A percentile compares a stretch with the other conserved stretches of the same genome.
Evolutionary conservation across 2,113 vertebrate species (phyloP).

Genomic region (Dicaeum eximium): DNA sequence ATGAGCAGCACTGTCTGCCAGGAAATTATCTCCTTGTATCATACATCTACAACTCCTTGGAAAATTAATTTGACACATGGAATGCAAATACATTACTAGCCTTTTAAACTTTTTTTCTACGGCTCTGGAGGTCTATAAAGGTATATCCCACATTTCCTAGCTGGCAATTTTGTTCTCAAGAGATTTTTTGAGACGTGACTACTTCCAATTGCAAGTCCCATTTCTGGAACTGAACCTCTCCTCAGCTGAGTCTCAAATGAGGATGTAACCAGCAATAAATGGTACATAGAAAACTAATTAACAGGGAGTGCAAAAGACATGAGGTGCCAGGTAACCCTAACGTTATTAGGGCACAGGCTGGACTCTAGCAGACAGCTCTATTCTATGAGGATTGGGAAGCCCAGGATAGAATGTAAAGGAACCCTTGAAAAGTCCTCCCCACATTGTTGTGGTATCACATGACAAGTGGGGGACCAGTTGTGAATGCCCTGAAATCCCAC

Average conservation of each 20-base stretch:
- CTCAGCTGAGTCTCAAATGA: not conserved
- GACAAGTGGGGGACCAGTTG: not conserved
- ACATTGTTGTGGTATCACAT: not conserved
- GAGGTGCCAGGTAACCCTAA: not conserved
- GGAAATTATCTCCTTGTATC: not conserved
- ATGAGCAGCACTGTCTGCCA: not conserved
- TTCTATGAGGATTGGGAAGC: not conserved
- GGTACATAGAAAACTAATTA: not conserved
- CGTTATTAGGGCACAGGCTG: fast-evolving
- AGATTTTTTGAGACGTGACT: not conserved
- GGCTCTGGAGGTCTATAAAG: not conserved
- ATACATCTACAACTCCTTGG: not conserved
- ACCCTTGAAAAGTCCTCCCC: not conserved
- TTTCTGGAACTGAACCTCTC: not conserved
- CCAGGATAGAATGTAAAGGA: not conserved
- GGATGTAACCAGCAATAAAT: not conserved
- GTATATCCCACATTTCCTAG: not conserved
- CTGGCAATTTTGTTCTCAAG: not conserved
- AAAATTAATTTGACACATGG: not conserved
- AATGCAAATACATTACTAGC: not conserved
- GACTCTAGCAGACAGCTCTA: not conserved
- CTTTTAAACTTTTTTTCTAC: not conserved
- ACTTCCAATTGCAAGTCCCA: not conserved
- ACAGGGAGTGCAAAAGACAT: not conserved
- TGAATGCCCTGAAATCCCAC: not conserved